Conservation (phyloP, 1,140 invertebrate genomes). For the Oryzaephilus surinamensis region DNA sequence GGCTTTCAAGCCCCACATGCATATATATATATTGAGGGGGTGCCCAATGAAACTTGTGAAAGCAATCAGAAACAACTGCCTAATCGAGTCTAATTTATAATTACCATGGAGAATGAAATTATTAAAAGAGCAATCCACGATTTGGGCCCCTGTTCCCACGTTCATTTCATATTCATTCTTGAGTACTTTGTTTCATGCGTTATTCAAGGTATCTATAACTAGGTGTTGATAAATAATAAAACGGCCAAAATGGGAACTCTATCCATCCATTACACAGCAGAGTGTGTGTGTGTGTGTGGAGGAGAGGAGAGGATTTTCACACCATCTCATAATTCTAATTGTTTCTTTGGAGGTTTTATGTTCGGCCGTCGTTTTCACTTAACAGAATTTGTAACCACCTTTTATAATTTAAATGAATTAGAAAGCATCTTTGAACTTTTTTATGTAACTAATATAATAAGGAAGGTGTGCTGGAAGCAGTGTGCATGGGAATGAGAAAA, state of each 20-base stretch:
- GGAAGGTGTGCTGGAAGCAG: too few relatives aligned
- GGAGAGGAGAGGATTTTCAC: background rate
- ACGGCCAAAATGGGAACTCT: constrained; percentile 15
- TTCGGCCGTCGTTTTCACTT: constrained; percentile 3
- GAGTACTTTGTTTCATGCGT: constrained; percentile 29
- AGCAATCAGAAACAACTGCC: constrained; percentile 21
- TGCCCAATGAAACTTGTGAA: too few relatives aligned
- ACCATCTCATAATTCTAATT: constrained; percentile 9
- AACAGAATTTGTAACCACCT: constrained; percentile 2
- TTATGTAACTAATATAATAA: too few relatives aligned
- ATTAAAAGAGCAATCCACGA: constrained; percentile 16
- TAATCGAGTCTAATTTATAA: constrained; percentile 17
- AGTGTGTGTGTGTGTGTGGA: too few relatives aligned
- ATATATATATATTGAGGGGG: constrained; percentile 11
- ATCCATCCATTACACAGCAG: constrained; percentile 13
- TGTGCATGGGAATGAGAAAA: too few relatives aligned
- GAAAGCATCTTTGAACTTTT: too few relatives aligned
- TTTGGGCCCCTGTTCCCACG: constrained; percentile 22
- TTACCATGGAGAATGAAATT: constrained; percentile 12
- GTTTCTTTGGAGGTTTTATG: constrained; percentile 4
- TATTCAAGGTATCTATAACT: constrained; percentile 31
- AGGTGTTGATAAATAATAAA: constrained; percentile 31
- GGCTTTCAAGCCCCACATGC: too few relatives aligned
- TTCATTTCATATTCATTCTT: constrained; percentile 26
- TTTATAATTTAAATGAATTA: constrained; percentile 9